phyloP scores from a whole-genome alignment of 37 sponge, comb jelly and placozoan genomes.

The Cladorhizidae sp. region DNA sequence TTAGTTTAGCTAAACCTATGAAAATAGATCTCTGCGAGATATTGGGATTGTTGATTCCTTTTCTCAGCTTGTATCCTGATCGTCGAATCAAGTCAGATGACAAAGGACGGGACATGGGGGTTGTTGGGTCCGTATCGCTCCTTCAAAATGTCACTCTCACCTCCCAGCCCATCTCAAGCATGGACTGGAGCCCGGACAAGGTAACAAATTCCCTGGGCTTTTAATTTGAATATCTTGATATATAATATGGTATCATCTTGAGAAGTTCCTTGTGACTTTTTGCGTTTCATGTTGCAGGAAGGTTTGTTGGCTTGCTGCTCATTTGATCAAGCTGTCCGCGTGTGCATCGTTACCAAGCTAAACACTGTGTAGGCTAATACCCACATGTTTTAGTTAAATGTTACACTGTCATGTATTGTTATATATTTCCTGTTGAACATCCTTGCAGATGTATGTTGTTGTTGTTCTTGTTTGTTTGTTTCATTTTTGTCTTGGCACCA shows the following conservation, averaged over 20 bases:
- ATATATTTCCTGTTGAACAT: too few species aligned
- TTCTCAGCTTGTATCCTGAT: slow-evolving; percentile 86
- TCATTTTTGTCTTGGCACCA: too few species aligned
- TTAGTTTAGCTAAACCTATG: not conserved
- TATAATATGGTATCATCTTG: too few species aligned
- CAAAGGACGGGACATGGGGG: slow-evolving; percentile 75
- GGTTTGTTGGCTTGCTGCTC: slow-evolving; percentile 91
- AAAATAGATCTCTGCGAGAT: not conserved
- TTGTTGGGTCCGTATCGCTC: slow-evolving; percentile 82
- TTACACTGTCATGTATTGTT: not conserved
- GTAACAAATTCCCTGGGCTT: too few species aligned
- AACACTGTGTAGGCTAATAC: slow-evolving; percentile 62
- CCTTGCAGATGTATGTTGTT: too few species aligned
- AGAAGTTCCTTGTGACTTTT: not conserved
- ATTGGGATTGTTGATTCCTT: not conserved
- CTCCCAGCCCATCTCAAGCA: slow-evolving; percentile 91
- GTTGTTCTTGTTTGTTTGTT: too few species aligned
- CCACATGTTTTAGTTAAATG: not conserved
- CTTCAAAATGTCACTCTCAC: slow-evolving; percentile 93
- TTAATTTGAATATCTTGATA: too few species aligned
- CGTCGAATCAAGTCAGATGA: slow-evolving; percentile 62
- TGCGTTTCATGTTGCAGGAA: slow-evolving; percentile 67
- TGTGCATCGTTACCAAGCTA: slow-evolving; percentile 94
- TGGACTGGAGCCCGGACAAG: slow-evolving; percentile 99
- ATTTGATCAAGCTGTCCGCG: slow-evolving; percentile 95